Evolutionary conservation across 1,140 invertebrate species (phyloP).

Genomic region (Zeugodacus cucurbitae): DNA sequence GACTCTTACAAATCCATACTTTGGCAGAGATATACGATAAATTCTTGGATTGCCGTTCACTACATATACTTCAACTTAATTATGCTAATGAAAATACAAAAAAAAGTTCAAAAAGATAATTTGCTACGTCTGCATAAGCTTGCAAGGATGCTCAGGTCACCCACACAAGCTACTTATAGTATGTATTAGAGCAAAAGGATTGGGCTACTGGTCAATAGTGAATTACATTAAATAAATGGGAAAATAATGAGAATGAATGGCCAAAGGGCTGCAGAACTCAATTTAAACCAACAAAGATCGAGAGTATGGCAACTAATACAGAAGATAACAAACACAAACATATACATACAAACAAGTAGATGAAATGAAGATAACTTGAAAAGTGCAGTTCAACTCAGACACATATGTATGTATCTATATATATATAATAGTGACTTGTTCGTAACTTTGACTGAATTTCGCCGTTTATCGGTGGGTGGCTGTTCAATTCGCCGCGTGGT

Average conservation of each 20-base stretch:
- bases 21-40: no score
- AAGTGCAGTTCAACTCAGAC: no score
- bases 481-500: no score
- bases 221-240: not conserved
- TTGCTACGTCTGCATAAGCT: not conserved
- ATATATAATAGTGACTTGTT: no score
- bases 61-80: not conserved
- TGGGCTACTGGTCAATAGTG: not conserved
- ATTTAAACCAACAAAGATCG: no score
- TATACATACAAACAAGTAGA: not conserved
- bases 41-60: no score
- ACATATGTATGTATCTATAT: no score
- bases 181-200: not conserved
- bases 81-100: conserved; percentile 27
- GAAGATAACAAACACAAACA: not conserved
- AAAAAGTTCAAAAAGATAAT: no score
- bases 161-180: no score
- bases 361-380: not conserved
- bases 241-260: conserved; percentile 21
- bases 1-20: no score
- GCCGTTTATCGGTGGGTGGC: not conserved
- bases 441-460: not conserved
- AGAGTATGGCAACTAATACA: not conserved
- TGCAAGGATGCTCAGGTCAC: no score
- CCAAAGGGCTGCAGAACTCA: not conserved